Conservation (phyloP, 2,797 vertebrate species). For the Aulostomus chinensis region DNA sequence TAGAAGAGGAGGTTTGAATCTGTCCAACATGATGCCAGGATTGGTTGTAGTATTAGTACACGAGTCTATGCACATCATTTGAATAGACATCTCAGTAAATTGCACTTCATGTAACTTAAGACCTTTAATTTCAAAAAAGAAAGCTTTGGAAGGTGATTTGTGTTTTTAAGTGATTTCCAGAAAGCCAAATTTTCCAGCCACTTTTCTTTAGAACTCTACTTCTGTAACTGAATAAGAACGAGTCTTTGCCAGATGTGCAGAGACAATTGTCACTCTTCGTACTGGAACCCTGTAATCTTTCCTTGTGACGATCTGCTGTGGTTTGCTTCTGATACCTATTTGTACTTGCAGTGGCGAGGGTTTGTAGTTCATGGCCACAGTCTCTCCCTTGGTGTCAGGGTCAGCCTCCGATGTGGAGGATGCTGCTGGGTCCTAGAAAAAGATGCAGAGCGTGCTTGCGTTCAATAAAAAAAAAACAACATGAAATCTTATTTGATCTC, state of each 20-base stretch:
- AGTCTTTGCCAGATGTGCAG: too few relatives aligned
- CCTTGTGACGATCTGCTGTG: background rate
- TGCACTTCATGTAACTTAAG: too few relatives aligned
- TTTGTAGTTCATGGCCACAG: conserved; percentile 96
- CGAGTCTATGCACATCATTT: too few relatives aligned
- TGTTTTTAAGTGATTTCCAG: background rate
- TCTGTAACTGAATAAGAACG: too few relatives aligned
- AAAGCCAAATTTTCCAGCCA: background rate
- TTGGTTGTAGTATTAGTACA: too few relatives aligned
- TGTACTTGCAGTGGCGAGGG: conserved; percentile 96
- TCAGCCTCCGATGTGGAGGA: conserved; percentile 88
- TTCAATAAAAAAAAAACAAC: background rate
- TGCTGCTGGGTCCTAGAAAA: conserved; percentile 87
- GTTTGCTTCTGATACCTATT: conserved; percentile 84
- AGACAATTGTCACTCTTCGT: too few relatives aligned
- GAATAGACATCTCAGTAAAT: too few relatives aligned
- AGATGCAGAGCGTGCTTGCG: conserved; percentile 16
- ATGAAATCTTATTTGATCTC: background rate
- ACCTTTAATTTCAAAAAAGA: background rate
- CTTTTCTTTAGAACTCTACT: background rate
- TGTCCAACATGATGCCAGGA: too few relatives aligned
- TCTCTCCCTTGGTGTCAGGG: conserved; percentile 88
- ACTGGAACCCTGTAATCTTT: too few relatives aligned
- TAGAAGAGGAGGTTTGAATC: too few relatives aligned
- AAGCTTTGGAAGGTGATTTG: background rate